Conservation (phyloP, 2,113 vertebrate genomes). For the Polyodon spathula region DNA sequence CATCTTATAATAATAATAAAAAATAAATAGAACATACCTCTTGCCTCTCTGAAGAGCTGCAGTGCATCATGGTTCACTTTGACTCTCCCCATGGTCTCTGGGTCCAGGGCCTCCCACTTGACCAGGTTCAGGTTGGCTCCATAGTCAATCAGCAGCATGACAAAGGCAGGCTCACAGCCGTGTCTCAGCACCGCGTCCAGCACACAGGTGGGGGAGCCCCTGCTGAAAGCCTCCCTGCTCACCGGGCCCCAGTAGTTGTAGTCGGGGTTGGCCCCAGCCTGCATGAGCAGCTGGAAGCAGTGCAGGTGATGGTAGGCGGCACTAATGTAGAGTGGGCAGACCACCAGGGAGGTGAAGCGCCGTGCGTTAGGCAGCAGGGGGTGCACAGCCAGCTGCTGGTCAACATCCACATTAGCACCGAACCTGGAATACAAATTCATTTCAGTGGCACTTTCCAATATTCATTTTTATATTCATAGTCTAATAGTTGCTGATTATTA, state of each 20-base stretch:
- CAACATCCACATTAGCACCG: slow-evolving; percentile 80
- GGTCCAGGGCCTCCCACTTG: slow-evolving; percentile 56
- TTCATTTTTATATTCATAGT: too few relatives aligned
- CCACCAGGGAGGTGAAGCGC: slow-evolving; percentile 78
- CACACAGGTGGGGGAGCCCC: slow-evolving; percentile 75
- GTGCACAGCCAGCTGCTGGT: slow-evolving; percentile 60
- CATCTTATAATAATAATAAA: background rate
- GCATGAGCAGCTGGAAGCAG: slow-evolving; percentile 78
- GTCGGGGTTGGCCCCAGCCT: slow-evolving; percentile 81
- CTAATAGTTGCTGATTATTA: too few relatives aligned
- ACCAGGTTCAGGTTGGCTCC: slow-evolving; percentile 75
- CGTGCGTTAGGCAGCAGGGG: slow-evolving; percentile 52
- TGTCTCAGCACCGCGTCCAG: slow-evolving; percentile 82
- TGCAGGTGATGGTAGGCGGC: slow-evolving; percentile 85
- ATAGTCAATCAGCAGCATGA: slow-evolving; percentile 76
- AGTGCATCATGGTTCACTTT: slow-evolving; percentile 75
- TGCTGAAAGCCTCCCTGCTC: slow-evolving; percentile 60
- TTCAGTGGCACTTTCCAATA: background rate
- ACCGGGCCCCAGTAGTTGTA: slow-evolving; percentile 82
- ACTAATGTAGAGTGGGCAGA: slow-evolving; percentile 86
- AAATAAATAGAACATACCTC: slow-evolving; percentile 45
- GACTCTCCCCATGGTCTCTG: slow-evolving; percentile 54
- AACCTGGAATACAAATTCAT: slow-evolving; percentile 49
- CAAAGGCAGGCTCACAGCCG: slow-evolving; percentile 71
- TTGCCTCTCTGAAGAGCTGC: slow-evolving; percentile 67